A percentile compares a stretch with the other conserved stretches of the same genome.
phyloP scores from a whole-genome alignment of 2,888 invertebrate species.

The Leptopilina syphax region DNA sequence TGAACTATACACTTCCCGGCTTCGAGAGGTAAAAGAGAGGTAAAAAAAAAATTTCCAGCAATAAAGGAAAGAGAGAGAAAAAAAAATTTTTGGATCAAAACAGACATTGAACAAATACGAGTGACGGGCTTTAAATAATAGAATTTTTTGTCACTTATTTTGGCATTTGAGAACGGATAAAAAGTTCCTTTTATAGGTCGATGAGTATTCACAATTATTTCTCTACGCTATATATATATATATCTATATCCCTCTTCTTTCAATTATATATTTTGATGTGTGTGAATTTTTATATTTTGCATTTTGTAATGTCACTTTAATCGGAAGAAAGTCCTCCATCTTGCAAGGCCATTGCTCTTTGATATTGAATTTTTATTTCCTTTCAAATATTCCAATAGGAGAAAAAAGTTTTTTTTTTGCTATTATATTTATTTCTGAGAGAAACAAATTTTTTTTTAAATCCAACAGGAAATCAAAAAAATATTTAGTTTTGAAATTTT shows the following conservation, averaged over 20 bases:
- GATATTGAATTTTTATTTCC: no score
- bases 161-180: slow-evolving; percentile 24
- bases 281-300: neutral
- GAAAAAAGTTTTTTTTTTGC: no score
- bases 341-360: no score
- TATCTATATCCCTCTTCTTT: neutral
- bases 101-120: slow-evolving; percentile 27
- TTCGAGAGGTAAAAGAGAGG: neutral
- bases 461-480: no score
- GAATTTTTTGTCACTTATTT: slow-evolving; percentile 35
- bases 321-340: slow-evolving; percentile 31
- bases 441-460: no score
- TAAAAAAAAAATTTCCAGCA: neutral
- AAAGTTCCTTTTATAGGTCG: slow-evolving; percentile 37
- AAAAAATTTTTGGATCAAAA: slow-evolving; percentile 31
- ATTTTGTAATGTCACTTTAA: neutral
- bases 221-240: neutral
- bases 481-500: no score
- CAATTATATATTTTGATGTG: neutral
- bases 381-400: no score
- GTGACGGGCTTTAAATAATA: slow-evolving; percentile 36
- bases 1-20: slow-evolving; percentile 33
- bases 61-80: neutral
- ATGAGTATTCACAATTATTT: slow-evolving; percentile 25
- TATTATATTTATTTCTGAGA: no score